Conservation (phyloP, 2,113 vertebrate genomes). For the Mungos mungo region DNA sequence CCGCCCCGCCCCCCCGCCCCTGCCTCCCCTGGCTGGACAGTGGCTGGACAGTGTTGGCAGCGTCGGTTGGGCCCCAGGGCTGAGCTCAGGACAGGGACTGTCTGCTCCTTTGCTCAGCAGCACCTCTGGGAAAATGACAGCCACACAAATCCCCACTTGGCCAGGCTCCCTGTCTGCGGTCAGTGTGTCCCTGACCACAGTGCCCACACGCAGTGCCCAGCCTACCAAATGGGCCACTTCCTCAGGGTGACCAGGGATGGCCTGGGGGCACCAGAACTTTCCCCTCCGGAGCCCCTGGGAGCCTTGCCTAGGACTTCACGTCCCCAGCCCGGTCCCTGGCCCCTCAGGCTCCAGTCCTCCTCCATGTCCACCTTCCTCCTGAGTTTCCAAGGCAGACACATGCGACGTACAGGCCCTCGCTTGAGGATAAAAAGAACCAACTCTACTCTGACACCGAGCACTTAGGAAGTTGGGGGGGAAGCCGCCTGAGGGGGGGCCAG, state of each 20-base stretch:
- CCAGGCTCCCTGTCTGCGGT: not conserved
- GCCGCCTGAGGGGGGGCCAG: not conserved
- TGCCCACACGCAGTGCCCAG: not conserved
- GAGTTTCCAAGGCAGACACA: not conserved
- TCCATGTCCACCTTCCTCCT: no score
- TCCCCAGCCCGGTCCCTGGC: not conserved
- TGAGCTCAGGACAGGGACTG: not conserved
- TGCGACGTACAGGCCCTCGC: not conserved
- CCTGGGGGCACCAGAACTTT: not conserved
- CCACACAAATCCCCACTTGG: not conserved
- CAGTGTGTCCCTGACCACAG: no score
- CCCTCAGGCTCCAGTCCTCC: not conserved
- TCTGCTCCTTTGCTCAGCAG: not conserved
- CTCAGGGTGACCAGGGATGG: not conserved
- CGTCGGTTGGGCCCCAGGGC: not conserved
- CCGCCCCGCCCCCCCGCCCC: no score
- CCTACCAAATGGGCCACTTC: not conserved
- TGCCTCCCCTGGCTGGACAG: no score
- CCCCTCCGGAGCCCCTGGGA: not conserved
- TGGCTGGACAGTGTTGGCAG: not conserved
- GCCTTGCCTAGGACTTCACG: not conserved
- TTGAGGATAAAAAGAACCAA: not conserved
- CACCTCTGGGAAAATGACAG: not conserved
- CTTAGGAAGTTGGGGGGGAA: not conserved
- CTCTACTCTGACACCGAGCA: not conserved